Evolutionary conservation across 1,140 invertebrate genomes (phyloP).

Genomic region (Hestina assimilis): DNA sequence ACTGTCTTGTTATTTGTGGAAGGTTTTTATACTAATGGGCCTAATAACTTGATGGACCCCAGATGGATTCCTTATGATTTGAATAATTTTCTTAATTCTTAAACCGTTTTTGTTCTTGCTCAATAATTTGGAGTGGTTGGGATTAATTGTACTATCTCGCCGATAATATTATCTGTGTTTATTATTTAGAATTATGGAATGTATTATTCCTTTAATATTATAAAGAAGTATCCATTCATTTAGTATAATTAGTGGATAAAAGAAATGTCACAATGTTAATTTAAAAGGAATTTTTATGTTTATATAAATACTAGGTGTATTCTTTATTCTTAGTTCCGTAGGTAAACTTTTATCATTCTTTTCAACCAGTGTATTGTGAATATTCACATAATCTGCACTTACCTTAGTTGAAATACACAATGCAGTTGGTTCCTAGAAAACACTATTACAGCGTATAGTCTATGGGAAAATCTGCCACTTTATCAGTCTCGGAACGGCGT

Average conservation of each 20-base stretch:
- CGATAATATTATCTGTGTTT: neutral
- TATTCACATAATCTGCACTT: neutral
- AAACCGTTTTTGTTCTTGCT: constrained; percentile 13
- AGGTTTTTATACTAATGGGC: constrained; percentile 46
- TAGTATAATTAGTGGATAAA: no score
- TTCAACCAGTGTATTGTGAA: neutral
- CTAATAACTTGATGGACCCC: constrained; percentile 41
- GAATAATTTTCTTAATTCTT: constrained; percentile 31
- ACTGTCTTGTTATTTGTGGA: constrained; percentile 57
- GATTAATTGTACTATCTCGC: neutral
- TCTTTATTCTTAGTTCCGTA: no score
- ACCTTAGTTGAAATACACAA: neutral
- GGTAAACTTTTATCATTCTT: no score
- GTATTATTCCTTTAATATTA: neutral
- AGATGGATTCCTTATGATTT: constrained; percentile 34
- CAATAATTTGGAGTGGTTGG: neutral
- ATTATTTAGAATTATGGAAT: neutral
- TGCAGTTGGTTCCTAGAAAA: constrained; percentile 30
- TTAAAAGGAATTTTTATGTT: no score
- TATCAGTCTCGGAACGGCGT: constrained; percentile 32
- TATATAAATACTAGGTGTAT: no score
- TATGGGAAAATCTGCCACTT: constrained; percentile 39
- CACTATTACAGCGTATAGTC: constrained; percentile 27
- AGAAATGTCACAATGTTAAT: no score
- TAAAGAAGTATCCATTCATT: no score